Evolutionary conservation across 2,113 vertebrate species (phyloP).

Genomic region (Mustela nigripes): DNA sequence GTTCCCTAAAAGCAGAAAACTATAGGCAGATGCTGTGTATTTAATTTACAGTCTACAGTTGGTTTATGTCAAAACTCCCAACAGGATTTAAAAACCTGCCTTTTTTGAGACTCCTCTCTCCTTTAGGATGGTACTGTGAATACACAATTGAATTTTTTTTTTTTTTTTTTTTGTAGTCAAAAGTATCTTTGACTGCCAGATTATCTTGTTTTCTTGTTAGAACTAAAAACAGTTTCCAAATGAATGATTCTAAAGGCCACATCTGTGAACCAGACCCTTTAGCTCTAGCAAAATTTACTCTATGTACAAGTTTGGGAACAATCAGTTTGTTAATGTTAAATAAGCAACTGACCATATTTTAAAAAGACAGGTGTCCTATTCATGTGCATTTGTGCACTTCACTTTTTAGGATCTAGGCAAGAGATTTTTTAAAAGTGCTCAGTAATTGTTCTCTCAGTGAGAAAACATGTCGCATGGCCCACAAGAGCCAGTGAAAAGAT

Average conservation of each 20-base stretch:
- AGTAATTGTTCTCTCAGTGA: neutral
- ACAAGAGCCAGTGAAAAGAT: neutral
- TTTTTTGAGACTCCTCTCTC: neutral
- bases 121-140: neutral
- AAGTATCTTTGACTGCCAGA: constrained; percentile 5
- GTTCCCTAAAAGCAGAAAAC: neutral
- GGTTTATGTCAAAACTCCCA: neutral
- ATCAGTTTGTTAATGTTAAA: neutral
- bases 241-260: neutral
- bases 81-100: neutral
- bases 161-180: neutral
- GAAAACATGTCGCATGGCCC: neutral
- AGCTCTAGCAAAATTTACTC: neutral
- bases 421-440: neutral
- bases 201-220: neutral
- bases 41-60: neutral
- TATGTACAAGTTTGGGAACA: neutral
- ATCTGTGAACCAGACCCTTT: neutral
- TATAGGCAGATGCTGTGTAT: neutral
- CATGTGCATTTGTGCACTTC: neutral
- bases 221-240: constrained; percentile 45
- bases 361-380: neutral
- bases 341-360: neutral
- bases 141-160: neutral
- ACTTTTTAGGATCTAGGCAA: neutral